Evolutionary conservation across 2,888 invertebrate genomes (phyloP).

Genomic region (Argyra leucocephala): DNA sequence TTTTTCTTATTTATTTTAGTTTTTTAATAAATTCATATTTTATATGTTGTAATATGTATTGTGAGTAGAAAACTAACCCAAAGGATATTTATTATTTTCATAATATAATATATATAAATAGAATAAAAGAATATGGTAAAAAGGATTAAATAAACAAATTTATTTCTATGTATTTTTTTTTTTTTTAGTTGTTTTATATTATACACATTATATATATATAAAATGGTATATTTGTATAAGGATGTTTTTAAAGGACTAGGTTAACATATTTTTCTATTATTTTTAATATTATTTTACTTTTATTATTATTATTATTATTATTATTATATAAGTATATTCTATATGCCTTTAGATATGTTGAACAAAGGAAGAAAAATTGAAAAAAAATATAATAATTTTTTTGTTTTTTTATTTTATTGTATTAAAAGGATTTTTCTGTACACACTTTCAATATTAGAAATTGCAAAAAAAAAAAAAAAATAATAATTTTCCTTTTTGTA

Average conservation of each 20-base stretch:
- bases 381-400: too few relatives aligned
- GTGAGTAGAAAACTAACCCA: too few relatives aligned
- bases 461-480: too few relatives aligned
- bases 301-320: neutral
- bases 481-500: too few relatives aligned
- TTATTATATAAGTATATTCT: neutral
- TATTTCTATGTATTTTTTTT: neutral
- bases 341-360: neutral
- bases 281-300: neutral
- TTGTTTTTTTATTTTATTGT: too few relatives aligned
- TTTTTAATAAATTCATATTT: too few relatives aligned
- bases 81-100: neutral
- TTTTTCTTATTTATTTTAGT: too few relatives aligned
- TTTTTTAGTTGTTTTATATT: neutral
- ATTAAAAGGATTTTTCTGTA: too few relatives aligned
- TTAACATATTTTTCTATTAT: neutral
- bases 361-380: neutral
- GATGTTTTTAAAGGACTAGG: neutral
- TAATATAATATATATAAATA: neutral
- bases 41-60: too few relatives aligned
- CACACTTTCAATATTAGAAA: too few relatives aligned
- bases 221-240: neutral
- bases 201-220: too few relatives aligned
- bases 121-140: neutral
- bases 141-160: constrained; percentile 1